Base-by-base conservation (phyloP, 1,140 invertebrate species). In the Akabosia matsudoensis region DNA sequence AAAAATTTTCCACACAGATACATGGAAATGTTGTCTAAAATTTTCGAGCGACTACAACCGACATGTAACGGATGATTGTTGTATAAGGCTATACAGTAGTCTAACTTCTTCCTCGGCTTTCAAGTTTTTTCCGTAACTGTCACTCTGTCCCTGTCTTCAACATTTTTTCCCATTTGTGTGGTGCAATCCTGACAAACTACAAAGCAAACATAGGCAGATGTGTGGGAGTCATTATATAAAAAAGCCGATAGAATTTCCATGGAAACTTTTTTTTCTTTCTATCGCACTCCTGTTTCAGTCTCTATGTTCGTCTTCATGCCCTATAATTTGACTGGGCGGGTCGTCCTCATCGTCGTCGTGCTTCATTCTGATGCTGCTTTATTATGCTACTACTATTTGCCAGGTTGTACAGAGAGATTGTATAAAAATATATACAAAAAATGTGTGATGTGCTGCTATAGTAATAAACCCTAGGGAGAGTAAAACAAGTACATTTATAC, bases 251-350 rank as follows among this genome's bases (percentile, higher is more conserved):
- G 78, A 79, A 81, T 79, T 81, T 81, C 80, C 80, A 81, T 81
- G 80, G 76, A 81, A 81, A 81, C 80, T 81, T 79, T 78, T 81
- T 45, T 45, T 45, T 45, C 37, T 45, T 45, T 71, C 28, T 67
- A 13, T 61, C 52, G 56, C 64, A 16, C 54, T 10, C 24, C 24
- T 22, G 7, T 45, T 18, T 24, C 22, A 4, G 7, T 34, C 28
- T 70, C 3, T 70, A 14, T 18, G 13, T 26, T 81, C 76, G 70
- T 77, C 79, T 80, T 80, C 78, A 75, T 75, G 78, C 80, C 78
- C 80, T 81, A 81, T 81, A 81, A 81, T 81, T 81, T 81, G 78
- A 61, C 56, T 79, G 80, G 80, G 80, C 80, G 80, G 74, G 78
- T 75, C 70, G 70, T 51, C 33, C 70, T 72, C 70, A 51, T 72